Conservation (phyloP, 2,113 vertebrate genomes). For the Tychaedon coryphoeus region DNA sequence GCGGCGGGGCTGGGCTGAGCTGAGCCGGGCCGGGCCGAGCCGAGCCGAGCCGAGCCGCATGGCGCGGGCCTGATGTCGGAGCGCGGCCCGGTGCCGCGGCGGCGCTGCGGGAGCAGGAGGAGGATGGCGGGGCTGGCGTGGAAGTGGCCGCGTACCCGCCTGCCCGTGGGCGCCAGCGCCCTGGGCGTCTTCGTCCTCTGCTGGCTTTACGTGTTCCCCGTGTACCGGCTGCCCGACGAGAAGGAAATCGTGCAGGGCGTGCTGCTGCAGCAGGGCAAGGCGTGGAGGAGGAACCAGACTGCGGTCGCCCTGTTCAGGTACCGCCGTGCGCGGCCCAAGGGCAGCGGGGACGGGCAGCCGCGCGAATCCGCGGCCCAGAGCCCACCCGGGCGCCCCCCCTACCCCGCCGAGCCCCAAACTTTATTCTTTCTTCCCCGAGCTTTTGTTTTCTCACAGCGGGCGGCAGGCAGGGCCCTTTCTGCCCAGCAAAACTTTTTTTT, state of each 20-base stretch:
- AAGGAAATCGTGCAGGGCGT: slow-evolving; percentile 90
- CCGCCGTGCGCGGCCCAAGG: slow-evolving; percentile 17
- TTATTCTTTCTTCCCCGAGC: not conserved
- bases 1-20: not conserved
- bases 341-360: not conserved
- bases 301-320: slow-evolving; percentile 86
- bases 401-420: not conserved
- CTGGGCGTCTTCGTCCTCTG: slow-evolving; percentile 87
- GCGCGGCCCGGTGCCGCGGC: not conserved
- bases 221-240: slow-evolving; percentile 85
- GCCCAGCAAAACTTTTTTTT: not conserved
- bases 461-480: not conserved
- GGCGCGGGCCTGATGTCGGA: not conserved
- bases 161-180: slow-evolving; percentile 86
- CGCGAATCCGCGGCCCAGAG: not conserved
- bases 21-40: not conserved
- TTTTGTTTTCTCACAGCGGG: not conserved
- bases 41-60: not conserved
- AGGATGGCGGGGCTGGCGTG: slow-evolving; percentile 73
- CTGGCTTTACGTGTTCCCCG: slow-evolving; percentile 92
- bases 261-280: slow-evolving; percentile 79
- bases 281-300: slow-evolving; percentile 86
- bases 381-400: too few species aligned
- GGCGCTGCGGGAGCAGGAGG: slow-evolving; percentile 13
- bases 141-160: slow-evolving; percentile 83